These are phyloP conservation scores for Oscheius sp. DNA, from an alignment of 2,888 invertebrate species.

Conservation along the genomic window DNA sequence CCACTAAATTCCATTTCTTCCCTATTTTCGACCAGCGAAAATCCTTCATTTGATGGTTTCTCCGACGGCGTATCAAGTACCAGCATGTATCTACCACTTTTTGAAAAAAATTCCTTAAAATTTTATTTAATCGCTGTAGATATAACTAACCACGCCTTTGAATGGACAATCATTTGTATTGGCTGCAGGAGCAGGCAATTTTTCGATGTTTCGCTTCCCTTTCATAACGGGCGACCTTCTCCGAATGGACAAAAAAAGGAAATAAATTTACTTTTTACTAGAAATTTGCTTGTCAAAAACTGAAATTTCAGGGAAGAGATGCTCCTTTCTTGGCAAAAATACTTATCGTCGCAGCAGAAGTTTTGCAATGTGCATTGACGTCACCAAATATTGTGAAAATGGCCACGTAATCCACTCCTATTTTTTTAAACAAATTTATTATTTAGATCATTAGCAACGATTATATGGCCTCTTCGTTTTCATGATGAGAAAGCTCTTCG, in stretches of 20 bases:
- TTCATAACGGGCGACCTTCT: no score
- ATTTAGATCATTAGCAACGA: slow-evolving; percentile 10
- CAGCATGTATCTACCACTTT: neutral
- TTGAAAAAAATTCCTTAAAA: neutral
- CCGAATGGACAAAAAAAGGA: no score
- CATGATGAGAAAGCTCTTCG: slow-evolving; percentile 33
- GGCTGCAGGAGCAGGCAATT: no score
- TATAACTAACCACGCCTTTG: no score
- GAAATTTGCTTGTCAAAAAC: neutral
- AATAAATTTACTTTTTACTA: neutral
- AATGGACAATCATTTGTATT: no score
- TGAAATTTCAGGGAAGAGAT: slow-evolving; percentile 33
- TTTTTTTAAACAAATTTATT: neutral
- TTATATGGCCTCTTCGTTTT: slow-evolving; percentile 26
- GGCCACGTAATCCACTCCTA: slow-evolving; percentile 15
- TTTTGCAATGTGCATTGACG: slow-evolving; percentile 15
- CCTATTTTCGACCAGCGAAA: no score
- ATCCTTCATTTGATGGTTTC: no score
- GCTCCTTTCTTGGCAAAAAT: slow-evolving; percentile 30
- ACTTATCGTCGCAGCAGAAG: slow-evolving; percentile 26
- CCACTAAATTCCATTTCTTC: neutral
- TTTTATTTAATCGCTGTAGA: neutral
- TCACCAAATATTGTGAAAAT: slow-evolving; percentile 34
- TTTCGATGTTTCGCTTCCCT: no score
- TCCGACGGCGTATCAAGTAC: no score